Percentiles rank a stretch among this genome's conserved stretches.
Conservation (phyloP, 2,113 vertebrate genomes). For the Ascaphus truei region DNA sequence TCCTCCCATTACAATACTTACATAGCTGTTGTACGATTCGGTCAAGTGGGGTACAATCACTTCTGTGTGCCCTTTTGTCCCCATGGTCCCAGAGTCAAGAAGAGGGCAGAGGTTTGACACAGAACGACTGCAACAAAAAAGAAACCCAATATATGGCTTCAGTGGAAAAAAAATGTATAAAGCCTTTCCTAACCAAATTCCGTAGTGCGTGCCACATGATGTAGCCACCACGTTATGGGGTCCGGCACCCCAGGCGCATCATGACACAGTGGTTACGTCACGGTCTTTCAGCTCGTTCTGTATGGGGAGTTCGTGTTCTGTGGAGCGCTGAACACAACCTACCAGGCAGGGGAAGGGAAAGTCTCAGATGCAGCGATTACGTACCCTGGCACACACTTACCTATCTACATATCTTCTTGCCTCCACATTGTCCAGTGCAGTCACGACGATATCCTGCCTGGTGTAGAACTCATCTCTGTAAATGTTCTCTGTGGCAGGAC, state of each 20-base stretch:
- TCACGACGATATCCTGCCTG: constrained; percentile 81
- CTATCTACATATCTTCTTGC: constrained; percentile 97
- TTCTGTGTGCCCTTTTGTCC: constrained; percentile 97
- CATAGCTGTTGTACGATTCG: constrained; percentile 96
- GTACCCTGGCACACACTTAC: constrained; percentile 58
- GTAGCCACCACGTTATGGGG: no score
- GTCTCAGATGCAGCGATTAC: no score
- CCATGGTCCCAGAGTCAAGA: constrained; percentile 97
- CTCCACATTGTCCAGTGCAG: constrained; percentile 94
- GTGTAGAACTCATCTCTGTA: constrained; percentile 87
- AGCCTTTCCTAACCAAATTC: not conserved
- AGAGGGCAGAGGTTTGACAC: constrained; percentile 89
- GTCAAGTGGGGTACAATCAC: constrained; percentile 89
- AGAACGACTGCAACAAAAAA: constrained; percentile 72
- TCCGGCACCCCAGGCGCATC: no score
- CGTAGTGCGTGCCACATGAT: no score
- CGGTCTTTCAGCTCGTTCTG: no score
- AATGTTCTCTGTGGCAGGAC: constrained; percentile 84
- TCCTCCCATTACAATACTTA: constrained; percentile 57
- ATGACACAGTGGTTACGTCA: no score
- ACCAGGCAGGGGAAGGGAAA: no score
- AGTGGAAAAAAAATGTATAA: not conserved
- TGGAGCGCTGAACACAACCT: no score
- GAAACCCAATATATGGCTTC: constrained; percentile 14
- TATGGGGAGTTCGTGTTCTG: no score